Evolutionary conservation across 2,888 invertebrate genomes (phyloP), one percentile per base, ranked within the genome.

Genomic region (Eilema sororculum): DNA sequence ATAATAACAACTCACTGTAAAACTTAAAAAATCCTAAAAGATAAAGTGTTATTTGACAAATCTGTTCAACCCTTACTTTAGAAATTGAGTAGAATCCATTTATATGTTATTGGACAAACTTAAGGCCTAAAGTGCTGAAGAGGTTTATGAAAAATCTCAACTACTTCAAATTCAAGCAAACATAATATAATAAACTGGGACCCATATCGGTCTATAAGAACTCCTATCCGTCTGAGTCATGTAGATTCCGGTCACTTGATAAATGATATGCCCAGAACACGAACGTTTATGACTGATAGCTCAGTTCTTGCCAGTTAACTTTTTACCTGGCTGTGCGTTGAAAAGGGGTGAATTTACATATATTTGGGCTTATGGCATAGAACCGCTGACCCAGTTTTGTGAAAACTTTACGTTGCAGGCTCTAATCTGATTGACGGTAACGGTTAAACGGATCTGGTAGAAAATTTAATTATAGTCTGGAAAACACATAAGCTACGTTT

Each of bases 201-300:
- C 73, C 67, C 37, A n/a, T 52, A 52, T n/a, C 52, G 52, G 67
- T 71, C 58, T 64, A 65, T 71, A 66, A 66, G 78, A 71, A 72
- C 62, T 65, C 30, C 25, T 72, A 79, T 78, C 75, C 69, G 67
- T 81, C 74, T 76, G 60, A 80, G 77, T 85, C 84, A 84, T 81
- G 82, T 76, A 74, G 76, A 79, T 78, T 74, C 79, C 72, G 77
- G 82, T 69, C 76, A 65, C 69, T 71, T 89, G 90, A 90, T 89
- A 86, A 89, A 90, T 86, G 87, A 82, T 76, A 77, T 75, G 90
- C 89, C 89, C 71, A 67, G 60, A 65, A 80, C 90, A 90, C 81
- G 74, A 81, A 74, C 84, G 78, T 78, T 68, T 77, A 84, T 89
- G 89, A 90, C 81, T 90, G 89, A 90, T 90, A 86, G 83, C 81